These are phyloP conservation scores for Nymphalis io DNA, from an alignment of 1,140 invertebrate genomes.

Conservation along the genomic window DNA sequence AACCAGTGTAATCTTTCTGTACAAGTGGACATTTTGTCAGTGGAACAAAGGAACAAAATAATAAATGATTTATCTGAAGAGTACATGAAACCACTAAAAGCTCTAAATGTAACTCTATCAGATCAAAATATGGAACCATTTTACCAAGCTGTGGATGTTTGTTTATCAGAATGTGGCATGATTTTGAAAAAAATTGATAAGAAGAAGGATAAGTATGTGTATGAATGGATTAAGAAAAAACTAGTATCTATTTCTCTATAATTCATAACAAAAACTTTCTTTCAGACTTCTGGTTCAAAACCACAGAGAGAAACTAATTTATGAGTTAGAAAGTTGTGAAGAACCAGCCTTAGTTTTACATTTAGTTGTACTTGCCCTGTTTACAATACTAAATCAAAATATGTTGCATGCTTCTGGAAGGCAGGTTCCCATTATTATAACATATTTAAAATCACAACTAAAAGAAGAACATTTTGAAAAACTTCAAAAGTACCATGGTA, in stretches of 20 bases:
- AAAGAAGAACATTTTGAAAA: constrained; percentile 83
- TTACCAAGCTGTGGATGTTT: constrained; percentile 85
- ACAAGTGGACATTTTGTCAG: constrained; percentile 81
- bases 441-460: constrained; percentile 86
- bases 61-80: constrained; percentile 85
- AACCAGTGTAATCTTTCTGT: constrained; percentile 84
- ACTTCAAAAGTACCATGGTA: constrained; percentile 90
- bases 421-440: constrained; percentile 91
- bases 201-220: constrained; percentile 72
- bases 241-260: neutral
- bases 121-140: constrained; percentile 89
- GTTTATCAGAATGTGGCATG: constrained; percentile 89
- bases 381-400: constrained; percentile 88
- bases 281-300: constrained; percentile 83
- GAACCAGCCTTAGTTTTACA: constrained; percentile 94
- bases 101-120: constrained; percentile 84
- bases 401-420: constrained; percentile 95
- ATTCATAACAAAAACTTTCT: constrained; percentile 21
- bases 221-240: constrained; percentile 2
- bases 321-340: constrained; percentile 86
- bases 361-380: constrained; percentile 89
- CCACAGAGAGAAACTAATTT: constrained; percentile 90
- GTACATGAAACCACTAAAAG: constrained; percentile 82
- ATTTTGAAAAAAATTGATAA: constrained; percentile 88
- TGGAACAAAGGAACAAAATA: constrained; percentile 86